A percentile compares a stretch with the other conserved stretches of the same genome.
Conservation (phyloP, 2,797 vertebrate species). For the Garrulus glandarius region DNA sequence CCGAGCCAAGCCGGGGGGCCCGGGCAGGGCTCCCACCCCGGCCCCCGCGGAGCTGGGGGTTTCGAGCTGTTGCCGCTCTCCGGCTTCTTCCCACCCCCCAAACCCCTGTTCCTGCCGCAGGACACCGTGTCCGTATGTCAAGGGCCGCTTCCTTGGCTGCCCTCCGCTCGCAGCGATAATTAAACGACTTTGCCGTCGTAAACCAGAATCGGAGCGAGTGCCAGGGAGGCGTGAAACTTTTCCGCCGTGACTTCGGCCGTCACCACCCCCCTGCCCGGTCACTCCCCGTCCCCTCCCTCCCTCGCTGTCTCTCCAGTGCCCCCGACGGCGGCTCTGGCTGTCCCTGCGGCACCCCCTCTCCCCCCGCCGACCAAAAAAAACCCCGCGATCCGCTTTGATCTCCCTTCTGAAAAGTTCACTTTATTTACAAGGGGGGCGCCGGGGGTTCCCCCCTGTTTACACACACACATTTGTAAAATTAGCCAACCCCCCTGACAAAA, state of each 20-base stretch:
- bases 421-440: conserved; percentile 5
- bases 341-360: accelerated
- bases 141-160: background rate
- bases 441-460: background rate
- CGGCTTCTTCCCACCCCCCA: background rate
- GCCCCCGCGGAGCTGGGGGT: too few relatives aligned
- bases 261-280: background rate
- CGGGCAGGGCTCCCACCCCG: background rate
- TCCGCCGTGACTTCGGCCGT: background rate
- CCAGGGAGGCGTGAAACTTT: background rate
- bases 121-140: background rate
- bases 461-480: background rate
- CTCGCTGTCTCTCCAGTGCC: background rate
- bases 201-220: background rate
- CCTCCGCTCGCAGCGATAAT: too few relatives aligned
- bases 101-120: background rate
- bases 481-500: conserved; percentile 29
- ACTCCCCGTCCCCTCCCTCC: background rate
- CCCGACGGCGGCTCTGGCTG: background rate
- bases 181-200: background rate
- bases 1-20: background rate
- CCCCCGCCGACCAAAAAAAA: accelerated
- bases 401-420: background rate
- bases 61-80: too few relatives aligned
- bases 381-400: too few relatives aligned